Conservation (phyloP, 2,888 invertebrate genomes). For the Anthophora plumipes region DNA sequence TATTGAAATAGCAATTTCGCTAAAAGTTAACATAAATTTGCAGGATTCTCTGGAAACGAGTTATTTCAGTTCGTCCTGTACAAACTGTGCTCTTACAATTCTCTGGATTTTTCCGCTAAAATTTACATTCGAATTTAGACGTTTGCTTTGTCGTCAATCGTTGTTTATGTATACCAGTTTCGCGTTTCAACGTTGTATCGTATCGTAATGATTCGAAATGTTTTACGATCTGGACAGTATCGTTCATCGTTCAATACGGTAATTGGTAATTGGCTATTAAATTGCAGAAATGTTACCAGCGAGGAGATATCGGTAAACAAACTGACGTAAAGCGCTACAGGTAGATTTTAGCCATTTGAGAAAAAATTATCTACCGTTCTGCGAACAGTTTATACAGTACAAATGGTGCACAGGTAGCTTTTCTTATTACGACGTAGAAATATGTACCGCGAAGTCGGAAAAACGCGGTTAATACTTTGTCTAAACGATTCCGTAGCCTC, state of each 20-base stretch:
- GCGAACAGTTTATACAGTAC: background rate
- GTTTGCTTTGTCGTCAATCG: background rate
- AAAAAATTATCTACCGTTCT: background rate
- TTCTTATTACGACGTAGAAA: slow-evolving; percentile 12
- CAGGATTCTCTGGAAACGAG: too few species aligned
- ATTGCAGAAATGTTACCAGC: background rate
- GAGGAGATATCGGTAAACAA: background rate
- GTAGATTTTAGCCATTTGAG: background rate
- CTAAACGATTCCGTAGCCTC: background rate
- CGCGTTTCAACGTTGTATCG: too few species aligned
- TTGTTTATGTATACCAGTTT: too few species aligned
- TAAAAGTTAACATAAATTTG: too few species aligned
- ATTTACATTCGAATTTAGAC: background rate
- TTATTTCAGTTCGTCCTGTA: too few species aligned
- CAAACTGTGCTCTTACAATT: too few species aligned
- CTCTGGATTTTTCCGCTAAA: background rate
- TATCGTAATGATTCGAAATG: too few species aligned
- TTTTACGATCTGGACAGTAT: too few species aligned
- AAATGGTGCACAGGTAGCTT: background rate
- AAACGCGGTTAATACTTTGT: background rate
- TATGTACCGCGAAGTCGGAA: background rate
- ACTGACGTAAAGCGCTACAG: background rate
- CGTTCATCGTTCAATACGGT: too few species aligned
- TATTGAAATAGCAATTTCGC: too few species aligned
- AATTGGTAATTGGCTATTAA: background rate